Base-by-base conservation (phyloP, 1,140 invertebrate genomes). In the Epicauta chinensis region DNA sequence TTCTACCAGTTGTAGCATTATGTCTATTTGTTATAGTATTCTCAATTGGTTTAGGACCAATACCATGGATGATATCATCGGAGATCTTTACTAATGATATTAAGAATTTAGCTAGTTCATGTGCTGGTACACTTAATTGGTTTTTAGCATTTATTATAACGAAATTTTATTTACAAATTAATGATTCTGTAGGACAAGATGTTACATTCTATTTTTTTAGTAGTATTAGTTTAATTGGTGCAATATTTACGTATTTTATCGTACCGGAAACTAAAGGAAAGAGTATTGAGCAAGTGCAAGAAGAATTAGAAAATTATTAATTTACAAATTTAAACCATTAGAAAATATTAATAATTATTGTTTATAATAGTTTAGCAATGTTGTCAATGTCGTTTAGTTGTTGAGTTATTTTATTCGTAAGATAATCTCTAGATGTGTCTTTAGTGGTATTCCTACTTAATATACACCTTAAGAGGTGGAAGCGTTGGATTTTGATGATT, bases 71-170 rank as follows among this genome's bases (percentile, higher is more conserved):
- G 57, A 77, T 91, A 53, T 78, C 86, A 54, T 80, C 82, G 1
- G 87, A 91, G 70, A 66, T 89, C 56, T 86, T 87, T 72, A 74
- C 87, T 45, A 71, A 85, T 59, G 79, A 86, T 42, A 76, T 91
- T 11, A 87, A 89, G 49, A 87, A 85, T 56, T 78, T 88, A 29
- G 85, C 86, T 16, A 74, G 77, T 60, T 79, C 86, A 0, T 78
- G 90, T 60, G 83, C 86, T 2, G 84, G 84, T 34, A 76, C 81
- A 9, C 81, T 85, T 56, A 93, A 91, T 62, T 86, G 91, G 79
- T 60, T 84, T 2, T 80, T 83, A 47, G 89, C 86, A 41, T 94
- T 95, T 67, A 56, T 89, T 7, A 82, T 93, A 1, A 93, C 92
- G 12, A 86, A 87, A 62, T 78, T 77, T 56, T 89, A 81, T 63